phyloP scores from a whole-genome alignment of 2,113 vertebrate genomes.

The Pelusios castaneus region DNA sequence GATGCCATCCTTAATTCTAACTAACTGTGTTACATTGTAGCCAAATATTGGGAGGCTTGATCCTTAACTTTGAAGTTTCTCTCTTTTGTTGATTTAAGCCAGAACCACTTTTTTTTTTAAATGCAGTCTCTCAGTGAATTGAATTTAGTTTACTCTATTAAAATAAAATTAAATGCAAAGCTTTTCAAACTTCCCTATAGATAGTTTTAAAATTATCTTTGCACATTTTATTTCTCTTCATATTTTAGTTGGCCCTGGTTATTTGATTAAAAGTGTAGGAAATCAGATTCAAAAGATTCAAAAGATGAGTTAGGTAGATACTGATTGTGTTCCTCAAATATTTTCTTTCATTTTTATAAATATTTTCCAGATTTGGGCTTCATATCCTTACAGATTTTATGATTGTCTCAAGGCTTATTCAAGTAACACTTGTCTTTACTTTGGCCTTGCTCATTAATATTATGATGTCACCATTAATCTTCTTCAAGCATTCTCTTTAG shows the following conservation, averaged over 20 bases:
- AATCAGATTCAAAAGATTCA: slow-evolving; percentile 19
- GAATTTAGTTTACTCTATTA: slow-evolving; percentile 10
- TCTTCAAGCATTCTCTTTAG: slow-evolving; percentile 43
- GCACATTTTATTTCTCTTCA: neutral
- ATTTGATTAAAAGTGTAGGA: slow-evolving; percentile 9
- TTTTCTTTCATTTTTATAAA: slow-evolving; percentile 41
- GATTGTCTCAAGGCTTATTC: slow-evolving; percentile 38
- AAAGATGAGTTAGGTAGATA: neutral
- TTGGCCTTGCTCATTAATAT: slow-evolving; percentile 21
- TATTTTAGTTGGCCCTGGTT: slow-evolving; percentile 12
- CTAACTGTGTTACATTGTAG: neutral
- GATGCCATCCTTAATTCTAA: slow-evolving; percentile 31
- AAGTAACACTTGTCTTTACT: slow-evolving; percentile 50
- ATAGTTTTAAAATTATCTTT: slow-evolving; percentile 33
- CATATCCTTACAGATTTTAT: slow-evolving; percentile 1
- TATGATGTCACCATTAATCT: slow-evolving; percentile 39
- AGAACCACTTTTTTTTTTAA: slow-evolving; percentile 54
- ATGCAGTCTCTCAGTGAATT: slow-evolving; percentile 15
- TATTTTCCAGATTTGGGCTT: slow-evolving; percentile 45
- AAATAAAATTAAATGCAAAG: slow-evolving; percentile 45
- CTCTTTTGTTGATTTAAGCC: slow-evolving; percentile 28
- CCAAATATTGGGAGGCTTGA: slow-evolving; percentile 1
- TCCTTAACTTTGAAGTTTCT: slow-evolving; percentile 43
- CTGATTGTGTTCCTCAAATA: neutral
- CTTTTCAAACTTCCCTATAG: slow-evolving; percentile 26